A percentile compares a stretch with the other conserved stretches of the same genome.
phyloP scores from a whole-genome alignment of 2,888 invertebrate genomes.

The Ochropacha duplaris region DNA sequence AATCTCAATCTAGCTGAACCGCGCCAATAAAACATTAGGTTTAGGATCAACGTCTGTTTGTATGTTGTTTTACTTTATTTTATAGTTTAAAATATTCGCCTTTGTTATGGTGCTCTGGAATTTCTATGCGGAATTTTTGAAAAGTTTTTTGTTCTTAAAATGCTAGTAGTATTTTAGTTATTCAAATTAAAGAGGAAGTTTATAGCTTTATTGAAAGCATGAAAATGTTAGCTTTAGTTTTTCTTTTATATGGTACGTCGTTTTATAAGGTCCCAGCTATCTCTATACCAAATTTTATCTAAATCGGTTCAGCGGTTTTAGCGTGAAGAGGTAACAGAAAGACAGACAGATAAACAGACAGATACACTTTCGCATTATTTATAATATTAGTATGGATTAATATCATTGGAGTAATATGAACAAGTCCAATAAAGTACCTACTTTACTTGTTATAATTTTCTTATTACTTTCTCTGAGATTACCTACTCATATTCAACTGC shows the following conservation, averaged over 20 bases:
- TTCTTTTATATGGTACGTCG: neutral
- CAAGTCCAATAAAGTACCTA: no score
- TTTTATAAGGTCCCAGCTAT: no score
- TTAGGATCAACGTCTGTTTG: constrained; percentile 30
- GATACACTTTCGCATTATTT: no score
- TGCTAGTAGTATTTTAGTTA: neutral
- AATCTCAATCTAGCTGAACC: constrained; percentile 51
- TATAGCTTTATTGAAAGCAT: neutral
- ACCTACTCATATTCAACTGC: no score
- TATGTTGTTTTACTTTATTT: constrained; percentile 22
- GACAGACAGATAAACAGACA: no score
- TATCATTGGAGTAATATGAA: no score
- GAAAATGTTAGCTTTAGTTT: neutral
- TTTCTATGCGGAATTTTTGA: neutral
- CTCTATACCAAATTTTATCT: no score
- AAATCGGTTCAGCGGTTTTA: no score
- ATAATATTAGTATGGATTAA: no score
- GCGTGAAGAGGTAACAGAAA: no score
- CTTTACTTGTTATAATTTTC: no score
- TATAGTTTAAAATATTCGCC: constrained; percentile 14
- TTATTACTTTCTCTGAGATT: no score
- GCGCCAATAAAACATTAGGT: constrained; percentile 50
- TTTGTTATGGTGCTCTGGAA: neutral
- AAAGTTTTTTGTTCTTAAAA: neutral
- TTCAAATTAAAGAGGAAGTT: neutral